Evolutionary conservation across 2,888 invertebrate genomes (phyloP), one percentile per base, ranked within the genome.

Genomic region (Cosmia pyralina): DNA sequence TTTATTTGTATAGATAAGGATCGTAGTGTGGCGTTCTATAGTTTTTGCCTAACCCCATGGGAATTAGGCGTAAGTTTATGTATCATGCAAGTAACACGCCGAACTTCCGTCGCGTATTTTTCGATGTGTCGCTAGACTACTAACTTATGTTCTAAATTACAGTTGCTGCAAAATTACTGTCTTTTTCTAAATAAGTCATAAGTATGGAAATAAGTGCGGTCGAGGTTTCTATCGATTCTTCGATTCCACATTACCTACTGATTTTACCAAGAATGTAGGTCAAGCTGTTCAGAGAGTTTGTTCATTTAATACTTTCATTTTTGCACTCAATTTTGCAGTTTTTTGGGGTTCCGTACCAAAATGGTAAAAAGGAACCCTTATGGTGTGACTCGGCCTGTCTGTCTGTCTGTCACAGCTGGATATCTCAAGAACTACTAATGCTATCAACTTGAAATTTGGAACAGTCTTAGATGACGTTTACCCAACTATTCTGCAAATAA

Each of bases 251-350:
- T 62, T 53, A n/a, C n/a, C n/a, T n/a, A 28, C 34, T 58, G 44
- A 48, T 52, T n/a, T 38, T 28, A n/a, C n/a, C n/a, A n/a, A 59
- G n/a, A 60, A 75, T 62, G 57, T 62, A 76, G 77, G 78, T 69
- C 77, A 77, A 66, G 41, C 50, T 28, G 17, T 53, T 19, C 57
- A 57, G 34, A 59, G 17, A 52, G 11, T 57, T n/a, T 55, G 17
- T 73, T 55, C 55, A 34, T 63, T 44, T 10, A 38, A 11, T 44
- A 80, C 65, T 75, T 75, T 66, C 81, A 63, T 66, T 77, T 62
- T 41, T 67, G 75, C 48, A 38, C 28, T 67, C n/a, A 28, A 50
- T 38, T 62, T 62, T 41, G 34, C 38, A 62, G 50, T 66, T 57
- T 80, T 46, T 34, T n/a, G n/a, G n/a, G n/a, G n/a, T n/a, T n/a